Evolutionary conservation across 2,888 invertebrate species (phyloP), one percentile per base, ranked within the genome.

Genomic region (Tiliacea citrago): DNA sequence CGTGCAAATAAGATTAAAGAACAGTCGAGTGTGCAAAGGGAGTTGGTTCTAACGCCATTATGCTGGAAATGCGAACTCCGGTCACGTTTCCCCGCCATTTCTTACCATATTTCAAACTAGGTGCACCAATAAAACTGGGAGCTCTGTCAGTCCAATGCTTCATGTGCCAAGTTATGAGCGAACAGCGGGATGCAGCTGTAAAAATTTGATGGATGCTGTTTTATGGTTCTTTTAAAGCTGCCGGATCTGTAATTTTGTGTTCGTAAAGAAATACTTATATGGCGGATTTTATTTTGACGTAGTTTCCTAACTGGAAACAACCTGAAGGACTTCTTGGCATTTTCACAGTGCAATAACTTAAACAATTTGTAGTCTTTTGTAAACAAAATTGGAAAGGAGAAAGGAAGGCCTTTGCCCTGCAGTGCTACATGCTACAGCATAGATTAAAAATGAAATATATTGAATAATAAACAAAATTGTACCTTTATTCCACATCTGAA

Each of bases 71-170:
- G 81, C 81, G 86, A 83, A 93, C 91, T 91, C 94, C 73, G 83
- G 90, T 91, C 94, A 94, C 93, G 94, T 91, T 86, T 83, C 79
- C 84, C 83, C 84, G 73, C 89, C 88, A 89, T 92, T 93, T 89
- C 91, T 91, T 91, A 91, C 90, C 90, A 93, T 93, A 93, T 92
- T 93, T 92, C 91, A 92, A 90, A 90, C 85, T 88, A 88, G 91
- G 86, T 93, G 92, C 92, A 92, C 92, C 91, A 91, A 91, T 93
- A 91, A 92, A 92, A 90, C 89, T 89, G 86, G 88, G 71, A 74
- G 58, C 73, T 67, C 77, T 84, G 87, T 75, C 78, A 74, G 60
- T 76, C 55, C 78, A 75, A 83, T 78, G 86, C 82, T 77, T 68
- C 29, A 74, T 72, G 82, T 83, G 82, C 55, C 72, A 71, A 75